Evolutionary conservation across 2,113 vertebrate genomes (phyloP).

Genomic region (Datnioides undecimradiatus): DNA sequence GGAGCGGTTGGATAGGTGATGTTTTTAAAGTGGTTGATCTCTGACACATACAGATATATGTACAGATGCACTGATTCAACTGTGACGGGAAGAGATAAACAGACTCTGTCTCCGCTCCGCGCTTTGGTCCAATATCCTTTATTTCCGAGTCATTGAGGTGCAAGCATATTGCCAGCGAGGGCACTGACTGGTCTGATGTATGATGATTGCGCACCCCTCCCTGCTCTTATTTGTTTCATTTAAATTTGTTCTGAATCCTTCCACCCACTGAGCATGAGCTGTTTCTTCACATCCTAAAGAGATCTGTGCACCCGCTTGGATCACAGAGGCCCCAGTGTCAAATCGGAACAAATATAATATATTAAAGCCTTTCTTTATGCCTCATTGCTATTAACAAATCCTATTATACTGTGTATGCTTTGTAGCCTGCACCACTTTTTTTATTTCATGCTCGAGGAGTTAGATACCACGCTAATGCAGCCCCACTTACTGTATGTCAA

Average conservation of each 20-base stretch:
- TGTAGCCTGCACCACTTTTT: constrained; percentile 46
- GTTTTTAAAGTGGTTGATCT: constrained; percentile 43
- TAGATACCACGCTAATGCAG: constrained; percentile 53
- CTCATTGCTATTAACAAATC: constrained; percentile 80
- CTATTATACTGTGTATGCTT: constrained; percentile 71
- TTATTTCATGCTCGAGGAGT: constrained; percentile 74
- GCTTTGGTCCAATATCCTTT: constrained; percentile 54
- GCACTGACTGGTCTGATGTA: constrained; percentile 62
- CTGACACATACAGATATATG: constrained; percentile 35
- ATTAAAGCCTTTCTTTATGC: constrained; percentile 73
- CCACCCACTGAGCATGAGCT: constrained; percentile 55
- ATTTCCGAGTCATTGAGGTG: constrained; percentile 73
- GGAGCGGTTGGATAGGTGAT: constrained; percentile 51
- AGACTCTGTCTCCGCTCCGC: constrained; percentile 22
- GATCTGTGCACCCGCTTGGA: constrained; percentile 70
- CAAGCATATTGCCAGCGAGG: constrained; percentile 40
- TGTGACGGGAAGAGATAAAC: constrained; percentile 58
- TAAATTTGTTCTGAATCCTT: constrained; percentile 69
- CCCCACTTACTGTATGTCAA: constrained; percentile 64
- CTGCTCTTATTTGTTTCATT: constrained; percentile 62
- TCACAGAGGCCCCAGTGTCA: constrained; percentile 66
- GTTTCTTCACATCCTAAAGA: constrained; percentile 64
- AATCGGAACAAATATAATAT: constrained; percentile 72
- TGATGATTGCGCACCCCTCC: constrained; percentile 61
- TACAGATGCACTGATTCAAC: constrained; percentile 37